A percentile compares a stretch with the other conserved stretches of the same genome.
Evolutionary conservation across 2,797 vertebrate species (phyloP).

Genomic region (Buphagus erythrorhynchus): DNA sequence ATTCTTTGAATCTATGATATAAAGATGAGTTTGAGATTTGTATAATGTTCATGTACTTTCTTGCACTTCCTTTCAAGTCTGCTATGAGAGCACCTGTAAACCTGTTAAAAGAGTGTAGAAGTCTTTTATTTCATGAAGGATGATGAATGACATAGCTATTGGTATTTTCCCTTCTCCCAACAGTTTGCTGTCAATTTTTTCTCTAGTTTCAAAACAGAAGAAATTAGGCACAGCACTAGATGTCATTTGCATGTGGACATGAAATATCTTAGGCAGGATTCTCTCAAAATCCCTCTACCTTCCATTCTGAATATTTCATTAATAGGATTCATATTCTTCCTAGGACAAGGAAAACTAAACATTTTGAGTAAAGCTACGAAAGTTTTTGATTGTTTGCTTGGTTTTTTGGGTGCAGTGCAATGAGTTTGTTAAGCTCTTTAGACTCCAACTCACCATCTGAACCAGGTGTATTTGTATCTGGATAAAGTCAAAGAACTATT

Average conservation of each 20-base stretch:
- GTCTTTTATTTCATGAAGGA: background rate
- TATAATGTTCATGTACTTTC: background rate
- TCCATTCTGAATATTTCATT: background rate
- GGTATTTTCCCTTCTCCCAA: background rate
- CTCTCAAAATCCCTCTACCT: background rate
- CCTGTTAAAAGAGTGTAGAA: background rate
- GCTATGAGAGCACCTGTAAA: background rate
- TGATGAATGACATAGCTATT: background rate
- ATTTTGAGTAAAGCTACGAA: background rate
- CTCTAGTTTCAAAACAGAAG: background rate
- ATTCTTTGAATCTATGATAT: background rate
- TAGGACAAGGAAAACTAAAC: background rate
- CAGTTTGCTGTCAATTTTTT: background rate
- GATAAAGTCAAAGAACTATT: background rate
- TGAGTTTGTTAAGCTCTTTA: background rate
- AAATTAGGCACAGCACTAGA: background rate
- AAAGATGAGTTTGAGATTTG: background rate
- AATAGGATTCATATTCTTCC: background rate
- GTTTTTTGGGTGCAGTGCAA: background rate
- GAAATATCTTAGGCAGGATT: background rate
- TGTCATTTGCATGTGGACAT: background rate
- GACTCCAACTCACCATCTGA: background rate
- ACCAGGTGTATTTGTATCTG: background rate
- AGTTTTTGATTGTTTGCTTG: background rate
- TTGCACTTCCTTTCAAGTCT: background rate